Evolutionary conservation across 2,888 invertebrate species (phyloP).

Genomic region (Pyrgus malvae): DNA sequence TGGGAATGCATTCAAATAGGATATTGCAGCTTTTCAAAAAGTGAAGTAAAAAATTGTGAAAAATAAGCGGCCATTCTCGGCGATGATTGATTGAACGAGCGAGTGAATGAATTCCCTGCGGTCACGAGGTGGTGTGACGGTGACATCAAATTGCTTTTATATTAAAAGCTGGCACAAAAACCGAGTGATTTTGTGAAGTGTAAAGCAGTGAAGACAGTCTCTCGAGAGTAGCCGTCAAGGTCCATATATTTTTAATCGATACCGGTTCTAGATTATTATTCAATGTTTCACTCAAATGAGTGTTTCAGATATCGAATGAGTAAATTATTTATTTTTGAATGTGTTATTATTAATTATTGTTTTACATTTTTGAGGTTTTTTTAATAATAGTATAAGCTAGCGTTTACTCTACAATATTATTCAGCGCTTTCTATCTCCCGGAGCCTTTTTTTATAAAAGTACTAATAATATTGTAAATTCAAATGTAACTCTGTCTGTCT

Average conservation of each 20-base stretch:
- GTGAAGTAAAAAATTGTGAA: constrained; percentile 12
- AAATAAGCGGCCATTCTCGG: constrained; percentile 19
- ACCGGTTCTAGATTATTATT: neutral
- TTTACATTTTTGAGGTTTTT: no score
- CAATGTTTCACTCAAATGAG: no score
- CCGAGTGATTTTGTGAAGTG: constrained; percentile 26
- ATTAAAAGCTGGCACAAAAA: constrained; percentile 42
- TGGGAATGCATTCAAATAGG: no score
- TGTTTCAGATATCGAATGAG: no score
- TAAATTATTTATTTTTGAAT: no score
- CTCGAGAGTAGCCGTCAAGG: constrained; percentile 30
- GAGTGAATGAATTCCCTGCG: constrained; percentile 46
- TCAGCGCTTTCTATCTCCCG: no score
- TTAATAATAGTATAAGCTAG: no score
- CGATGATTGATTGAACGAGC: constrained; percentile 54
- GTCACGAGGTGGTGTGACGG: constrained; percentile 43
- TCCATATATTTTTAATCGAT: neutral
- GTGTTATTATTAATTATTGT: no score
- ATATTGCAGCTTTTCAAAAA: constrained; percentile 1
- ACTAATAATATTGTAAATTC: no score
- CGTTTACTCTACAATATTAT: no score
- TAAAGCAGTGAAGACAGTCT: constrained; percentile 29
- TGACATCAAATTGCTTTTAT: constrained; percentile 75
- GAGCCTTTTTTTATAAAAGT: no score
- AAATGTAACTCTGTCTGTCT: no score